These are phyloP conservation scores for Bos javanicus DNA, from an alignment of 2,113 vertebrate genomes.

Conservation along the genomic window DNA sequence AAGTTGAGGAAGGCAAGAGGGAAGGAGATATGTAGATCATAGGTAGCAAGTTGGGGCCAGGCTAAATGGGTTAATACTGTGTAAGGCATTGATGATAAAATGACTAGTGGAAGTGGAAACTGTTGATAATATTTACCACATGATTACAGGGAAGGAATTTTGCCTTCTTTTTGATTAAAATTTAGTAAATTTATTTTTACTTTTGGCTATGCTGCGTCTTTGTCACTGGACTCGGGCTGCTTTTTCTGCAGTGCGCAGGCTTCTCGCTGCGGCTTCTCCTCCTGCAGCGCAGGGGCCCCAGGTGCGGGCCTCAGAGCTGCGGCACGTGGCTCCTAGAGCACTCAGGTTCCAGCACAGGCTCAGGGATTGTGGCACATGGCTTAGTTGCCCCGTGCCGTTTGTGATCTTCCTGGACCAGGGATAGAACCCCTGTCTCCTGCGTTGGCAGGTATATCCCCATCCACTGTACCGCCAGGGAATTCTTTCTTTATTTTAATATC, in stretches of 20 bases:
- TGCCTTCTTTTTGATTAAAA: background rate
- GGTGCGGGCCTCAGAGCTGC: background rate
- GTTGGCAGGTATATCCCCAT: background rate
- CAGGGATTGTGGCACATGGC: accelerated
- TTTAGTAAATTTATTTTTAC: background rate
- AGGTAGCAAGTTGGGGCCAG: background rate
- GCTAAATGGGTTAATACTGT: background rate
- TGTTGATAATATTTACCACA: background rate
- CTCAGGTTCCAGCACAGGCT: background rate
- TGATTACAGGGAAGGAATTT: background rate
- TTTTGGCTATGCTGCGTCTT: background rate
- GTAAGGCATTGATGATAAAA: background rate
- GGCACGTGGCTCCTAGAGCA: accelerated
- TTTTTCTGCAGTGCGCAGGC: background rate
- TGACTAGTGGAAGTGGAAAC: background rate
- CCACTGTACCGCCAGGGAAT: background rate
- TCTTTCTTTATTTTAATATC: background rate
- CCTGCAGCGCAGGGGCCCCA: background rate
- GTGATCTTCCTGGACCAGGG: background rate
- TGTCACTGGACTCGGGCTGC: background rate
- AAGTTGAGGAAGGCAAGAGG: background rate
- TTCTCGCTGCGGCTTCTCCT: background rate
- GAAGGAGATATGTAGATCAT: background rate
- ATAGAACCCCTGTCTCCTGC: background rate
- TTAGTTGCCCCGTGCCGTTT: background rate